Conservation (phyloP, 2,888 invertebrate species). For the Apamea monoglypha region DNA sequence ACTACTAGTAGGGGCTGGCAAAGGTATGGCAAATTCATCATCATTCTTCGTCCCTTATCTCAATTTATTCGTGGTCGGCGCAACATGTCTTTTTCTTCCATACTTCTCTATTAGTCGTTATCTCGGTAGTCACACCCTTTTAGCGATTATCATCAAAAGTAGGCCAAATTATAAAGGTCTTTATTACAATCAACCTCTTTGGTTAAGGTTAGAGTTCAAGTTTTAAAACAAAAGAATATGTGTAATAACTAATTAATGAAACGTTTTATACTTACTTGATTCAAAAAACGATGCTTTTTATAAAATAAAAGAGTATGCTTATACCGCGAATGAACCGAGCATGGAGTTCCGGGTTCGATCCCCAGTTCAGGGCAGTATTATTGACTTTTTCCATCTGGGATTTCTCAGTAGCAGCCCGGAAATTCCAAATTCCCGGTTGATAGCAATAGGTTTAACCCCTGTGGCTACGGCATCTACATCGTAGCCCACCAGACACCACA, state of each 20-base stretch:
- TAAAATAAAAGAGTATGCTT: too few species aligned
- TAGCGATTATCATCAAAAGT: slow-evolving; percentile 89
- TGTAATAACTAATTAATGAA: background rate
- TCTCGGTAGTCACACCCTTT: background rate
- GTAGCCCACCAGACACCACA: too few species aligned
- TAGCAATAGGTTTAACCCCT: background rate
- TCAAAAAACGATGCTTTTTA: background rate
- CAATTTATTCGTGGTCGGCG: background rate
- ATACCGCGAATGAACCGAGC: too few species aligned
- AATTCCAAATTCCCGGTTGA: background rate
- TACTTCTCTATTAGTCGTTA: background rate
- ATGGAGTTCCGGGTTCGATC: too few species aligned
- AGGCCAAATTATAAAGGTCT: slow-evolving; percentile 8
- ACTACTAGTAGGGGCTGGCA: slow-evolving; percentile 94
- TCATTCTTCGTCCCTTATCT: background rate
- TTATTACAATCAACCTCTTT: background rate
- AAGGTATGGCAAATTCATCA: slow-evolving; percentile 87
- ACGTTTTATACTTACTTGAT: background rate
- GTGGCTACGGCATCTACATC: too few species aligned
- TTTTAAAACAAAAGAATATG: background rate
- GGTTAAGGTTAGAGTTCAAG: background rate
- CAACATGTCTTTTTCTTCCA: background rate
- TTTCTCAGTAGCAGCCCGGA: background rate
- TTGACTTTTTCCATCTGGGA: too few species aligned
- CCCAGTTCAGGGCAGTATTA: background rate